Evolutionary conservation across 2,113 vertebrate genomes (phyloP).

Genomic region (Ciconia maguari): DNA sequence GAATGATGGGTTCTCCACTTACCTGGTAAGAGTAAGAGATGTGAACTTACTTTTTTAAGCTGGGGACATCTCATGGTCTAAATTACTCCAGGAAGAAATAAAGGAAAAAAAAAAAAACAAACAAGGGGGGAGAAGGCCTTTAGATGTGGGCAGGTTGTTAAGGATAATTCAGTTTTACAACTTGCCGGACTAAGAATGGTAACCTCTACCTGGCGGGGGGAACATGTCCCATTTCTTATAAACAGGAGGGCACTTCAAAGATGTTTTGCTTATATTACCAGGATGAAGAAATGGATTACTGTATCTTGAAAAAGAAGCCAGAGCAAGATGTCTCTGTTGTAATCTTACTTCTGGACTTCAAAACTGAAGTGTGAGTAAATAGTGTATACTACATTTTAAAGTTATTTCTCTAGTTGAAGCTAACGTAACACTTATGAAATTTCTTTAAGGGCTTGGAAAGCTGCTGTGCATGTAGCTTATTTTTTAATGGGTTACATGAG

Average conservation of each 20-base stretch:
- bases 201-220: accelerated
- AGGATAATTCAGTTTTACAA: neutral
- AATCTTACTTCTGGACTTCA: constrained; percentile 78
- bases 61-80: neutral
- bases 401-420: neutral
- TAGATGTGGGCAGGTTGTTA: neutral
- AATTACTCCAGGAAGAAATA: neutral
- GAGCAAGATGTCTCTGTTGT: constrained; percentile 70
- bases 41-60: neutral
- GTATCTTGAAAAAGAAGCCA: constrained; percentile 77
- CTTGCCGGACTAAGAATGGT: neutral
- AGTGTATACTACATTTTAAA: accelerated
- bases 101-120: too few species aligned
- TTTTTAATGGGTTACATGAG: neutral
- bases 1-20: constrained; percentile 85
- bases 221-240: neutral
- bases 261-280: constrained; percentile 19
- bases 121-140: accelerated
- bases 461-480: neutral
- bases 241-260: neutral
- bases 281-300: constrained; percentile 84
- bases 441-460: neutral
- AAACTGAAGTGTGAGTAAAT: constrained; percentile 70
- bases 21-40: constrained; percentile 74
- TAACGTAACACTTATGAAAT: neutral